These are phyloP conservation scores for Pandion haliaetus DNA, from an alignment of 2,113 vertebrate genomes.

Conservation along the genomic window DNA sequence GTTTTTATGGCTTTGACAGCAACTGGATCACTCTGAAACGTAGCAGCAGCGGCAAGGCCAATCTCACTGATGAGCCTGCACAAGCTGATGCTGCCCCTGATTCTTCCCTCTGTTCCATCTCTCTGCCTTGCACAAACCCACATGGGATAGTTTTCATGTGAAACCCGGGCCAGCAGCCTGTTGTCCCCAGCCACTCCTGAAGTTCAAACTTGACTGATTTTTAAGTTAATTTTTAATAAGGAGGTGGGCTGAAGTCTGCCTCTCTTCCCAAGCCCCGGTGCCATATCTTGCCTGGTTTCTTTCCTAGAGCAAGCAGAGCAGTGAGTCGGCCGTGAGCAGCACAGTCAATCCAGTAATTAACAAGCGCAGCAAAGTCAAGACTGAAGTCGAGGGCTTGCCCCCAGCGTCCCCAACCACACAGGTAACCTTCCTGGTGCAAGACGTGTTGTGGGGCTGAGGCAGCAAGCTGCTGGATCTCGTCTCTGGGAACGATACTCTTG, in stretches of 20 bases:
- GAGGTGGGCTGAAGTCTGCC: not conserved
- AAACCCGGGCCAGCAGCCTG: not conserved
- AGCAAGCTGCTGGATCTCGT: not conserved
- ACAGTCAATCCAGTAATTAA: slow-evolving; percentile 87
- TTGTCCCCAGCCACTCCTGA: not conserved
- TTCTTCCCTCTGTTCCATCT: not conserved
- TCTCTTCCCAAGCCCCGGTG: not conserved
- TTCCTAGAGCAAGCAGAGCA: slow-evolving; percentile 75
- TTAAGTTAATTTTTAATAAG: not conserved
- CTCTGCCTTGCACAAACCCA: not conserved
- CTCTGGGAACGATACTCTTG: not conserved
- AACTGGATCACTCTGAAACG: not conserved
- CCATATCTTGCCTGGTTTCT: not conserved
- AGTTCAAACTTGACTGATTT: not conserved
- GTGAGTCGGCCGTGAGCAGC: slow-evolving; percentile 87
- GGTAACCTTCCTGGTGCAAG: slow-evolving; percentile 61
- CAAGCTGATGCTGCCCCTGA: not conserved
- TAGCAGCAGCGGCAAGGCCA: not conserved
- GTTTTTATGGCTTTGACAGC: not conserved
- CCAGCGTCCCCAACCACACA: slow-evolving; percentile 80
- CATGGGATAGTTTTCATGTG: not conserved
- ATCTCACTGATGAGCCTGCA: not conserved
- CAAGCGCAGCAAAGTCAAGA: slow-evolving; percentile 90
- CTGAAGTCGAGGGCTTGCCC: slow-evolving; percentile 76
- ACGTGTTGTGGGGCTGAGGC: not conserved